Percentiles rank a stretch among this genome's conserved stretches.
Conservation (phyloP, 2,113 vertebrate species). For the Calonectris borealis region DNA sequence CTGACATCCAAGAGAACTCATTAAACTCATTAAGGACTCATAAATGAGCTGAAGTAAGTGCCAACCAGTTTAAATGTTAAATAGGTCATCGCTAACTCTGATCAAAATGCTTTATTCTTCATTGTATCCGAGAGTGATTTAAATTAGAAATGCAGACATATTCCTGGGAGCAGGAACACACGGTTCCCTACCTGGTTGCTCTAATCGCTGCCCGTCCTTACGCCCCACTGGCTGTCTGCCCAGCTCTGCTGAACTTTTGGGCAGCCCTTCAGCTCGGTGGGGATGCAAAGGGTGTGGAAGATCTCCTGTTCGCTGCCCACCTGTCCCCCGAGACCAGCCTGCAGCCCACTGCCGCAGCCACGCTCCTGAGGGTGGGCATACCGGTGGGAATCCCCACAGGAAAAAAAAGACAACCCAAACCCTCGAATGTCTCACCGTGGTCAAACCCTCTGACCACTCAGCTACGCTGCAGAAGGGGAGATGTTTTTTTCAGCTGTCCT, state of each 20-base stretch:
- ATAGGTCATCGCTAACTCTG: conserved; percentile 59
- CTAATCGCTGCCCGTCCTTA: neutral
- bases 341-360: neutral
- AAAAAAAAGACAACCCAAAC: neutral
- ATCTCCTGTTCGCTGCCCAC: neutral
- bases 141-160: conserved; percentile 34
- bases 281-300: neutral
- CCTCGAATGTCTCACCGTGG: fast-evolving
- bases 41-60: conserved; percentile 63
- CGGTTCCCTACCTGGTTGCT: neutral
- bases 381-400: neutral
- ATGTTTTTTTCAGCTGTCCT: neutral
- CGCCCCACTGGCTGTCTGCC: neutral
- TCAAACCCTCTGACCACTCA: neutral
- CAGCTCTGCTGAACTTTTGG: neutral
- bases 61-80: conserved; percentile 72
- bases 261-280: neutral
- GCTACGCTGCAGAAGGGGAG: neutral
- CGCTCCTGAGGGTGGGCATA: neutral
- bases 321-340: neutral
- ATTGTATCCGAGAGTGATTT: conserved; percentile 34
- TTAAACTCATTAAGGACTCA: conserved; percentile 67
- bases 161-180: conserved; percentile 25
- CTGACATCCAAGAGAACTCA: conserved; percentile 72
- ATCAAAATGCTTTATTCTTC: conserved; percentile 67